Conservation (phyloP, 2,888 invertebrate species). For the Sarcophaga variegata region DNA sequence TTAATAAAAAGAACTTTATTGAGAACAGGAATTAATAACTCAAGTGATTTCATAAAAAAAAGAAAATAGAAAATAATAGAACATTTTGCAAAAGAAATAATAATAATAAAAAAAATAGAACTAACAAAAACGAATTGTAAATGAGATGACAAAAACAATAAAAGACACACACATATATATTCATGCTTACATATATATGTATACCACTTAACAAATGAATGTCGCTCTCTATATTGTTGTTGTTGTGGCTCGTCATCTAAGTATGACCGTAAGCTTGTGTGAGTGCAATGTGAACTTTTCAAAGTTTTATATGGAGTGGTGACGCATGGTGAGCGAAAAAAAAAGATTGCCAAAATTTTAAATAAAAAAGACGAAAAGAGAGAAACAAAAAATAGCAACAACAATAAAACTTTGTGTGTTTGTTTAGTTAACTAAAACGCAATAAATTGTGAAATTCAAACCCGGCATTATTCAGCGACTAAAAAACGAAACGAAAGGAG, state of each 20-base stretch:
- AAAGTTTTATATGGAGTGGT: constrained; percentile 52
- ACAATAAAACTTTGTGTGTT: constrained; percentile 51
- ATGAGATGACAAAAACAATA: neutral
- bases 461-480: constrained; percentile 60
- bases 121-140: neutral
- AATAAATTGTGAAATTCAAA: constrained; percentile 72
- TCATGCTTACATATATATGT: no score
- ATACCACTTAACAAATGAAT: neutral
- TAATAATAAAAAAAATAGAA: constrained; percentile 18
- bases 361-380: neutral
- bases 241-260: constrained; percentile 34
- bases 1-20: constrained; percentile 24
- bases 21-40: constrained; percentile 47
- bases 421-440: constrained; percentile 64
- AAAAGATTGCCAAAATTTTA: constrained; percentile 25
- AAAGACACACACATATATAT: no score
- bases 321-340: constrained; percentile 62
- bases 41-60: constrained; percentile 28
- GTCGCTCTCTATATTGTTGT: neutral
- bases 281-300: constrained; percentile 36
- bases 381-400: constrained; percentile 43
- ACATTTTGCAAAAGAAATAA: constrained; percentile 51
- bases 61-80: constrained; percentile 27
- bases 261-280: constrained; percentile 28
- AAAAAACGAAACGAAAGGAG: constrained; percentile 26